A percentile compares a stretch with the other conserved stretches of the same genome.
Conservation (phyloP, 2,113 vertebrate species). For the human (Homo sapiens) region GRCh38 chr1:29850001-29850500, state of each 20-base stretch:
- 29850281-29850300: background rate
- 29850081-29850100: too few relatives aligned
- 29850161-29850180: background rate
- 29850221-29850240: background rate
- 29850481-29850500: background rate
- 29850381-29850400: background rate
- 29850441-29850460: background rate
- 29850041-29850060: background rate
- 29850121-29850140: background rate
- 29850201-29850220: background rate
- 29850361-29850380: background rate
- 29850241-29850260: background rate
- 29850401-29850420: background rate
- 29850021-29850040: background rate
- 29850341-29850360: background rate
- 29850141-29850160: background rate
- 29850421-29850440: background rate
- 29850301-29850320: background rate
- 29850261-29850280: background rate
- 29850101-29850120: background rate
- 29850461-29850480: background rate
- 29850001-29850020: background rate
- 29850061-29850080: background rate
- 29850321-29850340: constrained; percentile 9
- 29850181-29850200: background rate